Percentiles rank a stretch among this genome's conserved stretches.
Evolutionary conservation across 2,888 invertebrate species (phyloP).

Genomic region (Thymelicus sylvestris): DNA sequence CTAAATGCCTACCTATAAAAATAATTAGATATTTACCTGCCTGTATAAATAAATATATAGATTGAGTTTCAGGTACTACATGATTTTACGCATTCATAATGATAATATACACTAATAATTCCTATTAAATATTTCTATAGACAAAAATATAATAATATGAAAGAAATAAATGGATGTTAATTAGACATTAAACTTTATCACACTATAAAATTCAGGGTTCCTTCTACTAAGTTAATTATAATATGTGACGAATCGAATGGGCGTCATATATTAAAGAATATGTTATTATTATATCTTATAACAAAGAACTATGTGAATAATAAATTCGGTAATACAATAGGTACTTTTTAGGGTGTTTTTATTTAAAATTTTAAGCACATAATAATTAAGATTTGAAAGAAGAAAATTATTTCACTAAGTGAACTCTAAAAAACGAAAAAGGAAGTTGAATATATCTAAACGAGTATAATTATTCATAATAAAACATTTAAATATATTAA

Average conservation of each 20-base stretch:
- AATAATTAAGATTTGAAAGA: background rate
- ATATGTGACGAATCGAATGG: background rate
- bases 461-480: background rate
- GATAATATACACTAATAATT: background rate
- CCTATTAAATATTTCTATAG: background rate
- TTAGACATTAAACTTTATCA: background rate
- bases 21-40: too few species aligned
- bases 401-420: conserved; percentile 2
- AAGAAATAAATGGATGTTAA: background rate
- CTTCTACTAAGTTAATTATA: background rate
- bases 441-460: background rate
- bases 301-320: too few species aligned
- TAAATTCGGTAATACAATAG: background rate
- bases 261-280: background rate
- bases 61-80: background rate
- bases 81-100: background rate
- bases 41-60: background rate
- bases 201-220: too few species aligned
- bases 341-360: background rate
- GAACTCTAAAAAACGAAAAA: background rate
- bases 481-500: background rate
- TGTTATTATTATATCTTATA: background rate
- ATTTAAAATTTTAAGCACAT: background rate
- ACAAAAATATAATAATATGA: background rate
- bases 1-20: too few species aligned